Percentiles rank a stretch among this genome's conserved stretches.
Evolutionary conservation across 2,888 invertebrate species (phyloP).

Genomic region (Dyspetes luteomarginatus): DNA sequence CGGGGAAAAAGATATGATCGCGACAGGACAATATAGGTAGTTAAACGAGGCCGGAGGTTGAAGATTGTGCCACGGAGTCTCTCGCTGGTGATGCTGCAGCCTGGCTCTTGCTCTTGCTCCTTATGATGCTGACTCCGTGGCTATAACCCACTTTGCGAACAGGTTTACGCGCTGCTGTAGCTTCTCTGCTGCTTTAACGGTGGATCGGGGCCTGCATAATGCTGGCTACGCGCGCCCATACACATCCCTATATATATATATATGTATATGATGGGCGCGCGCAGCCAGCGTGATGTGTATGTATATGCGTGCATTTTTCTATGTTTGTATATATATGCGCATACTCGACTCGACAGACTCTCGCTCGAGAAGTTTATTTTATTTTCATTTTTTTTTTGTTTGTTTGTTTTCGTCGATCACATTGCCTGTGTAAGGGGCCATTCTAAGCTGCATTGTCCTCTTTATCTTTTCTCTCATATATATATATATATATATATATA

Average conservation of each 20-base stretch:
- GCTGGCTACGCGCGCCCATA: conserved; percentile 24
- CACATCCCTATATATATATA: background rate
- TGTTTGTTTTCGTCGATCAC: too few species aligned
- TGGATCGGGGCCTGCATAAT: conserved; percentile 73
- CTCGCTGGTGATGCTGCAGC: background rate
- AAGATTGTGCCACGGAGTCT: conserved; percentile 20
- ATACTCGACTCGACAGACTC: too few species aligned
- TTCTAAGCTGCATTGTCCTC: conserved; percentile 30
- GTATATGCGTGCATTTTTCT: background rate
- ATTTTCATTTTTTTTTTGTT: conserved; percentile 10
- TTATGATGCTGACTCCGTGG: conserved; percentile 25
- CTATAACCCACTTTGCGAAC: conserved; percentile 82
- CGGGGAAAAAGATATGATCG: conserved; percentile 44
- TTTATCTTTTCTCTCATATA: conserved; percentile 35
- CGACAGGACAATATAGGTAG: conserved; percentile 29
- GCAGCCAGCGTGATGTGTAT: background rate
- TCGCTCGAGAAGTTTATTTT: conserved; percentile 31
- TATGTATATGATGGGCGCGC: background rate
- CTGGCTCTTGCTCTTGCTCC: too few species aligned
- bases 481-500: background rate
- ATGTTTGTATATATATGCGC: too few species aligned
- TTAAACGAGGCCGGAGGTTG: conserved; percentile 62
- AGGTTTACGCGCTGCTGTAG: conserved; percentile 77
- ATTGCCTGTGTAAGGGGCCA: too few species aligned
- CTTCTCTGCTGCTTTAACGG: conserved; percentile 75